phyloP scores from a whole-genome alignment of 2,888 invertebrate genomes.

The Rhagonycha fulva region DNA sequence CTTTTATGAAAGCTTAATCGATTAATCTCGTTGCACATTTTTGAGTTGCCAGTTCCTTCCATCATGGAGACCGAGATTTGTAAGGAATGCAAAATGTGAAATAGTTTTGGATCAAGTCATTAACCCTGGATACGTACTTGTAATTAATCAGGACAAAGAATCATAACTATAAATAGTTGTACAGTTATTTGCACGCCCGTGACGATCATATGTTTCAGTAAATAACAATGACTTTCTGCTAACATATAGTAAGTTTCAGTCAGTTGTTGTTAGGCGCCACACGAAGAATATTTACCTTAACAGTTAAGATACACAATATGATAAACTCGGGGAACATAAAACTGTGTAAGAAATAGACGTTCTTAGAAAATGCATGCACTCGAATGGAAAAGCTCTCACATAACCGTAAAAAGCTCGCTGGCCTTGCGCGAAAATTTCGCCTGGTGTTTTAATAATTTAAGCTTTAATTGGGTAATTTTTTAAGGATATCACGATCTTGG shows the following conservation, averaged over 20 bases:
- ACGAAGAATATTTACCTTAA: background rate
- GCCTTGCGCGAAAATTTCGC: background rate
- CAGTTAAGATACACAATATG: background rate
- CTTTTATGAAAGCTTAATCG: background rate
- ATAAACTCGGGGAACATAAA: background rate
- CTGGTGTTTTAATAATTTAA: background rate
- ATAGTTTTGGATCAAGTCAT: conserved; percentile 6
- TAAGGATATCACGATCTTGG: background rate
- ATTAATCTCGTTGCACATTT: background rate
- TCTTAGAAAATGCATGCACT: background rate
- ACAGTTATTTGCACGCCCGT: conserved; percentile 21
- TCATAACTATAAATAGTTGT: conserved; percentile 17
- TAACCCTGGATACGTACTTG: conserved; percentile 16
- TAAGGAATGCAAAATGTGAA: background rate
- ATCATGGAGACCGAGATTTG: background rate
- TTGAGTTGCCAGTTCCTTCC: background rate
- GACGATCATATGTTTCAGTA: conserved; percentile 17
- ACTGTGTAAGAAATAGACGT: background rate
- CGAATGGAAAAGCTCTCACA: background rate
- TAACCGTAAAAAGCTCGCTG: background rate
- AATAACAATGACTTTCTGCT: conserved; percentile 11
- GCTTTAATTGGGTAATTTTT: background rate
- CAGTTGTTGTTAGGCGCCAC: conserved; percentile 16
- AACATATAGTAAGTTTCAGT: conserved; percentile 13
- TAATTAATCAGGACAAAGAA: conserved; percentile 23